A percentile compares a stretch with the other conserved stretches of the same genome.
These are phyloP conservation scores for Lycocorax pyrrhopterus DNA, from an alignment of 2,113 vertebrate species.

Conservation along the genomic window DNA sequence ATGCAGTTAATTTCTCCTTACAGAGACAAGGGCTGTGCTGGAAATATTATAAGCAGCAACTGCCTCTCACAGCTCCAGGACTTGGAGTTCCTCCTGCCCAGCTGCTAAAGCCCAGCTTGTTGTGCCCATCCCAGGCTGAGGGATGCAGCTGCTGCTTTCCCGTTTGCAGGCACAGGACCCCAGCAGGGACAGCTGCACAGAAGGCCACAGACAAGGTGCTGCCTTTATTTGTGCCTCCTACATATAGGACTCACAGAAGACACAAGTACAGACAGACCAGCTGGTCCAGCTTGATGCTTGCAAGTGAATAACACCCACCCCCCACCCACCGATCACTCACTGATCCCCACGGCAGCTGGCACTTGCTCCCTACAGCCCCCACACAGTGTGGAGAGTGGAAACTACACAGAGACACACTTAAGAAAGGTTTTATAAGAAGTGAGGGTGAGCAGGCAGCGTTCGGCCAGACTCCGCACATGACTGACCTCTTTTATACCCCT, in stretches of 20 bases:
- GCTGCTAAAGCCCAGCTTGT: not conserved
- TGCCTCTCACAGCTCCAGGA: not conserved
- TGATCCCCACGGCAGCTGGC: not conserved
- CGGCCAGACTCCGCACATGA: rapidly evolving
- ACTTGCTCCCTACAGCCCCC: not conserved
- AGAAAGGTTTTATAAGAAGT: not conserved
- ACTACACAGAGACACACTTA: not conserved
- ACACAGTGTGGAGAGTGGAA: rapidly evolving
- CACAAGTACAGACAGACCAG: not conserved
- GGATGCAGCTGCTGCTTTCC: not conserved
- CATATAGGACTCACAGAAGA: not conserved
- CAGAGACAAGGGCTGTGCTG: not conserved
- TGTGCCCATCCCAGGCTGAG: not conserved
- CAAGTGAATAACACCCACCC: not conserved
- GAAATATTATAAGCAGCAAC: not conserved
- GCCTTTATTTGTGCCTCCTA: not conserved
- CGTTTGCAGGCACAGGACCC: not conserved
- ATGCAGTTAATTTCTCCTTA: not conserved
- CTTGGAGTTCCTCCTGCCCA: not conserved
- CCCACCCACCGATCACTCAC: not conserved
- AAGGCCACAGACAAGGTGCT: not conserved
- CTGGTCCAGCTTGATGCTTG: not conserved
- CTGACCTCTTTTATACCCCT: not conserved
- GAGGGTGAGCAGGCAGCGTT: not conserved
- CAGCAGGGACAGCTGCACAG: rapidly evolving